These are phyloP conservation scores for Rotaria magnacalcarata DNA, from an alignment of 2,888 invertebrate species.

Conservation along the genomic window DNA sequence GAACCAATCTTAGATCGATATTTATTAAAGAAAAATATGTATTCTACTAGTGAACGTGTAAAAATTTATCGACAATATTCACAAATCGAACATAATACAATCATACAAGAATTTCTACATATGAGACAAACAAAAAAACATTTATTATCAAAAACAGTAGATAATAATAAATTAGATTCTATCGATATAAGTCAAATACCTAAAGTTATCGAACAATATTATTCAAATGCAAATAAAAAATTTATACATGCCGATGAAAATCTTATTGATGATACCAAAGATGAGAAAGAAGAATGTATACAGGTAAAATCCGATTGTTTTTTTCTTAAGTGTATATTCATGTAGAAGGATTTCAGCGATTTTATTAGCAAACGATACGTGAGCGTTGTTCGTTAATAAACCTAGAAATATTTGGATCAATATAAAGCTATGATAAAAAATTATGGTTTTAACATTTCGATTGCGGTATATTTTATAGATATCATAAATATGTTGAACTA, in stretches of 20 bases:
- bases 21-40: conserved; percentile 35
- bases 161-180: not conserved
- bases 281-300: not conserved
- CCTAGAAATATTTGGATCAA: too few species aligned
- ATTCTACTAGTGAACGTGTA: not conserved
- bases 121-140: conserved; percentile 5
- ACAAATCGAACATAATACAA: conserved; percentile 13
- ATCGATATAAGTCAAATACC: conserved; percentile 32
- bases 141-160: not conserved
- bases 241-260: not conserved
- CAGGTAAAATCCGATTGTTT: not conserved
- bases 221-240: conserved; percentile 1
- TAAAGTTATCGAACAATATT: conserved; percentile 1
- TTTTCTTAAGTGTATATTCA: too few species aligned
- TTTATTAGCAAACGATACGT: too few species aligned
- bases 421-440: too few species aligned
- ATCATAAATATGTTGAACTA: too few species aligned
- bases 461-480: too few species aligned
- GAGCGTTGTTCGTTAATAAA: too few species aligned
- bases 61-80: conserved; percentile 29
- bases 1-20: conserved; percentile 70
- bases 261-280: not conserved
- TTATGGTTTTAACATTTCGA: too few species aligned
- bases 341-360: too few species aligned
- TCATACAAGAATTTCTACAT: conserved; percentile 16